A percentile compares a stretch with the other conserved stretches of the same genome.
Conservation (phyloP, 2,888 invertebrate genomes). For the Trichacis sp. region DNA sequence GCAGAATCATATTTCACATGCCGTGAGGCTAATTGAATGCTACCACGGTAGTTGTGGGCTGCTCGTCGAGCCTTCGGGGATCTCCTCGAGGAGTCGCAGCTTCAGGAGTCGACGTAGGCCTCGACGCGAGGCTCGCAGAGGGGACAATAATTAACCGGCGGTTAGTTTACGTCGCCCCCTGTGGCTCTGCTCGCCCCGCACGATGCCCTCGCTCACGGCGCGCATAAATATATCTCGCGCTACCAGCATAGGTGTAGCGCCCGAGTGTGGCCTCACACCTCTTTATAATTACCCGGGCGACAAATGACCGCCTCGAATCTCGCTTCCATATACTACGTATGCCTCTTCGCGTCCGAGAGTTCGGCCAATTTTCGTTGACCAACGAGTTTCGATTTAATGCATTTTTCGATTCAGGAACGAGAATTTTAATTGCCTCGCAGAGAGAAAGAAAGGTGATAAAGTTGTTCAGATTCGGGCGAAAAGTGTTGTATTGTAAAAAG, state of each 20-base stretch:
- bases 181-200: constrained; percentile 33
- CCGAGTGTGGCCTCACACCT: constrained; percentile 52
- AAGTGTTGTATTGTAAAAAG: no score
- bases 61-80: constrained; percentile 46
- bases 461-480: no score
- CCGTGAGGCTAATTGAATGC: constrained; percentile 68
- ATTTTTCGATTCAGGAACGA: no score
- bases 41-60: constrained; percentile 65
- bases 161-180: constrained; percentile 67
- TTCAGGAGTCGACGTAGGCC: constrained; percentile 38
- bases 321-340: constrained; percentile 40
- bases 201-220: constrained; percentile 38
- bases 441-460: no score
- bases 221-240: constrained; percentile 56
- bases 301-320: constrained; percentile 62
- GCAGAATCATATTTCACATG: constrained; percentile 62
- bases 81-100: constrained; percentile 42
- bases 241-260: constrained; percentile 15
- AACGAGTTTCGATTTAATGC: no score
- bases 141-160: constrained; percentile 66
- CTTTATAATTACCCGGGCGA: constrained; percentile 68
- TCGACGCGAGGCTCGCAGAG: constrained; percentile 57
- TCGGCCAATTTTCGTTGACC: no score
- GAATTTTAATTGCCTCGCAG: no score
- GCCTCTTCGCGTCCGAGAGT: no score